Evolutionary conservation across 2,888 invertebrate genomes (phyloP).

Genomic region (Polydrusus pterygomalis): DNA sequence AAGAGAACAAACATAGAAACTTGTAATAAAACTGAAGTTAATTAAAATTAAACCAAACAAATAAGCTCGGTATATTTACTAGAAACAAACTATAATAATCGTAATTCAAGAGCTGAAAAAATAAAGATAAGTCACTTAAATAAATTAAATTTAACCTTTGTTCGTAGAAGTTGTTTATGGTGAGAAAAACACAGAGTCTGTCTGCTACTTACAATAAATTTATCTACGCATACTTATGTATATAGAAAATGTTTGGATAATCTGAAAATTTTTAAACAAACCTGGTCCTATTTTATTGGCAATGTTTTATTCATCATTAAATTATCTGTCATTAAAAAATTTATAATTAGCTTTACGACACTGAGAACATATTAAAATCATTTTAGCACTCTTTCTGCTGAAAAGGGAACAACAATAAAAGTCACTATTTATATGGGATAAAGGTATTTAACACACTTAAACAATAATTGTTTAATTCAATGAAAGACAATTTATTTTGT

Average conservation of each 20-base stretch:
- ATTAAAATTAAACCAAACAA: constrained; percentile 37
- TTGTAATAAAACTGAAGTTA: constrained; percentile 28
- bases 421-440: too few relatives aligned
- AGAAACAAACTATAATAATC: constrained; percentile 18
- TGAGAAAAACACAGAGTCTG: not conserved
- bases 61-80: not conserved
- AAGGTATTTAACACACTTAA: too few relatives aligned
- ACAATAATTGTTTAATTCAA: too few relatives aligned
- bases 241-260: not conserved
- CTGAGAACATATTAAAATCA: too few relatives aligned
- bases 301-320: too few relatives aligned
- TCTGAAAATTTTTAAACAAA: not conserved
- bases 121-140: constrained; percentile 20
- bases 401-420: too few relatives aligned
- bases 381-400: too few relatives aligned
- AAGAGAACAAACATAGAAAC: constrained; percentile 17
- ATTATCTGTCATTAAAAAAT: too few relatives aligned
- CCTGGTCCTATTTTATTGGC: not conserved
- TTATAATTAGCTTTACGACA: too few relatives aligned
- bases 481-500: too few relatives aligned
- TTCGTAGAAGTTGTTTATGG: not conserved
- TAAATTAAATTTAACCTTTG: not conserved
- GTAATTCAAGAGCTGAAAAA: constrained; percentile 22
- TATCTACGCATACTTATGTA: not conserved
- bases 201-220: not conserved